Evolutionary conservation across 2,888 invertebrate genomes (phyloP), one percentile per base, ranked within the genome.

Genomic region (Nemotelus pantherinus): DNA sequence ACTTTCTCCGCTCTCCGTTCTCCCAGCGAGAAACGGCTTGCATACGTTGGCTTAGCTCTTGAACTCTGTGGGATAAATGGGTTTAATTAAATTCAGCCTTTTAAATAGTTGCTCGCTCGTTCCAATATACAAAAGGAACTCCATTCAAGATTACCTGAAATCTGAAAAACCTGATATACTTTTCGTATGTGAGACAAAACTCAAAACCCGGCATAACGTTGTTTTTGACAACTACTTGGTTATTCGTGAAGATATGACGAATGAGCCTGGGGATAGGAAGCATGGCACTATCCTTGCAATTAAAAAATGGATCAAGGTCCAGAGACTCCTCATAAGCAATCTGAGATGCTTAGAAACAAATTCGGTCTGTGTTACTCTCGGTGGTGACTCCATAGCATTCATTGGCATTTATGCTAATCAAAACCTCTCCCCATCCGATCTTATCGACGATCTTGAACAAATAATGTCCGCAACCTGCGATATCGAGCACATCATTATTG

Each of bases 161-260:
- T 9, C 25, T 39, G 43, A 67, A 25, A 47, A 44, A 67, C 67
- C 67, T 7, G 67, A 67, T 25, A 25, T 67, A 39, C 9, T 67
- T 3, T 67, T 67, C 9, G 9, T 67, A 4, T 67, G 4, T 2
- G 67, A 67, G 9, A 48, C 48, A 2, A n/a, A 44, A 50, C 50
- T 67, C 10, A 67, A 67, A 50, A 3, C 4, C 2, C 9, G 3
- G 4, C 67, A 48, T 25, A 10, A 10, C 3, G n/a, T 50, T 5
- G n/a, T 6, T 4, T n/a, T 67, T 3, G 50, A 45, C 7, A 10
- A 39, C 44, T 67, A 67, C 5, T 25, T 6, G 4, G 3, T 67
- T 6, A 25, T 67, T 7, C n/a, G 67, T 6, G 7, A 6, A 4
- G 48, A 67, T 25, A 25, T 25, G 25, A 25, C 25, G 25, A 25